Conservation (phyloP, 2,113 vertebrate species). For the Lates calcarifer region DNA sequence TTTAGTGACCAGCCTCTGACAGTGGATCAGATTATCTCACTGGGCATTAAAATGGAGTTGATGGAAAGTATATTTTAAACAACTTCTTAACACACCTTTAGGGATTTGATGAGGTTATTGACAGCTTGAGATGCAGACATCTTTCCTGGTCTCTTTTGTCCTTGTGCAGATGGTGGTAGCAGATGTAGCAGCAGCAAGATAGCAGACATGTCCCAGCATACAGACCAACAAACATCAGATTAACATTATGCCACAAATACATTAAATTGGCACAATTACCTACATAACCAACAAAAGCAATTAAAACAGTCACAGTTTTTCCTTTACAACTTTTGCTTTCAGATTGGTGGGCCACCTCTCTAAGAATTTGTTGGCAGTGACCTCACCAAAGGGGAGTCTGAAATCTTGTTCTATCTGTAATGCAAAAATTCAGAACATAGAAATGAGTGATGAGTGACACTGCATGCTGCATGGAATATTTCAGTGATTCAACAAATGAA, state of each 20-base stretch:
- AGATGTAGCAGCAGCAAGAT: conserved; percentile 33
- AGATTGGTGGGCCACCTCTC: background rate
- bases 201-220: background rate
- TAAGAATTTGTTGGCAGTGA: too few relatives aligned
- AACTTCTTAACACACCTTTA: background rate
- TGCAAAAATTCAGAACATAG: too few relatives aligned
- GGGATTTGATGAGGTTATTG: conserved; percentile 4
- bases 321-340: background rate
- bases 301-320: too few relatives aligned
- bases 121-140: conserved; percentile 11
- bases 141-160: conserved; percentile 1
- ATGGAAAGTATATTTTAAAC: background rate
- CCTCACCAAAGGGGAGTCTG: too few relatives aligned
- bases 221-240: too few relatives aligned
- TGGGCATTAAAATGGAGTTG: background rate
- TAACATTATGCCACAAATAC: too few relatives aligned
- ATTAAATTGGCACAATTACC: too few relatives aligned
- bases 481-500: too few relatives aligned
- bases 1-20: conserved; percentile 12
- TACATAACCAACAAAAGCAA: too few relatives aligned
- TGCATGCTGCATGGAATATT: too few relatives aligned
- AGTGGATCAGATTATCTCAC: conserved; percentile 1
- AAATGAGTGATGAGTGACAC: too few relatives aligned
- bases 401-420: too few relatives aligned
- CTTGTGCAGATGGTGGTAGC: conserved; percentile 22